Evolutionary conservation across 2,888 invertebrate species (phyloP), one percentile per base, ranked within the genome.

Genomic region (Lithophane ornitopus): DNA sequence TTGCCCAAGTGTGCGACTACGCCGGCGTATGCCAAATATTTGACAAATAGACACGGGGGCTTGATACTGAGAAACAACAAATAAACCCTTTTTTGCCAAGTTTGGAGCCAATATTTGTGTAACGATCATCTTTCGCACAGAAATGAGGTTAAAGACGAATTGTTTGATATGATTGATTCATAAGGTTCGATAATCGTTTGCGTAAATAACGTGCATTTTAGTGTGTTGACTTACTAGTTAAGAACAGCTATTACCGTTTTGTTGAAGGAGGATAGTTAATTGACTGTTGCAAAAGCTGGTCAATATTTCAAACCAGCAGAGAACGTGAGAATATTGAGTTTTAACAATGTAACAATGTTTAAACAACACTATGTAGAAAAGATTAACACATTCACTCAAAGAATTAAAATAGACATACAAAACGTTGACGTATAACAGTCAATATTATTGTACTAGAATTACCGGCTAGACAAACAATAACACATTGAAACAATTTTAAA

Each of bases 91-190:
- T 89, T 89, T 88, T 88, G 86, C 82, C 69, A 82, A 79, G 73
- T 80, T 85, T 82, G 80, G 70, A 74, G 70, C 81, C 82, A 89
- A 88, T 90, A 80, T 86, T 90, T 87, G 84, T 79, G 65, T 72
- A 77, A 73, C n/a, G 49, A 86, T 76, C 78, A 70, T 74, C 65
- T 84, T 81, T 85, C 70, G 70, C 73, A 66, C 70, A 80, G 61
- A 74, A 91, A 88, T 85, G 88, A 89, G 90, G 89, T 87, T 89
- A 87, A 85, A 87, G 63, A 87, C 78, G 78, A 84, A 86, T 85
- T 90, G 88, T 89, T 88, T 84, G 84, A 85, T 85, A 80, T 83
- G 76, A 82, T 88, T 81, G 87, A 89, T 88, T 85, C 80, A 86
- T 86, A 86, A 84, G 80, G 77, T 77, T 70, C 72, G 89, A 84